Base-by-base conservation (phyloP, 2,113 vertebrate genomes). In the Varanus salvator region DNA sequence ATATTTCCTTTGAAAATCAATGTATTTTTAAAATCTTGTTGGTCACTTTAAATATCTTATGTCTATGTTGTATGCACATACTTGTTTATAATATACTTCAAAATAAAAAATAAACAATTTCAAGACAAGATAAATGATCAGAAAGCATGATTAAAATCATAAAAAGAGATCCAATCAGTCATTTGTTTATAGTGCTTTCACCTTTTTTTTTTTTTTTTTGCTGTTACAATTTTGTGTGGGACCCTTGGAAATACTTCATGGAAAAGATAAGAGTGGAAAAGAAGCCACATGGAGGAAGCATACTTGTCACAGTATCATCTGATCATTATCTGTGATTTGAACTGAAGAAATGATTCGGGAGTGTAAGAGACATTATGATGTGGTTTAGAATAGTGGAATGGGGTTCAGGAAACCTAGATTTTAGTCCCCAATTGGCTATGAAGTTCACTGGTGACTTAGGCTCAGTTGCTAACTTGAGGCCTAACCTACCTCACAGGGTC, bases 21-120 rank as follows among this genome's bases (percentile, higher is more conserved):
- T 66, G 54, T 84, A 86, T 92, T 96, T 96, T 92, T 86, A 29
- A 93, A 85, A n/a, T 92, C 89, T 92, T 94, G 3, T 74, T 94
- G 92, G 93, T 86, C 87, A 12, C 1, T 90, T 95, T 94, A 89
- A 93, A 19, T 52, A 85, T 84, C 87, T 75, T 92, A 44, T 93
- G 31, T 0, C 64, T 50, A 71, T 7, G 19, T 86, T 52, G 85
- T 27, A 21, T 66, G 57, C 48, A 6, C 34, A 8, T 4, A 85
- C 25, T 15, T 89, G 89, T 89, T 94, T 74, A 29, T 60, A 11
- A 64, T 14, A 93, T 93, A 44, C 66, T 80, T 15, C 66, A 52
- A 93, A 85, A 3, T 91, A 68, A 85, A 87, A 86, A 84, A 94
- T 14, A 54, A 19, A 6, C 44, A 90, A 89, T 38, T n/a, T 31